Base-by-base conservation (phyloP, 1,140 invertebrate species). In the Drosophila subpulchrella region DNA sequence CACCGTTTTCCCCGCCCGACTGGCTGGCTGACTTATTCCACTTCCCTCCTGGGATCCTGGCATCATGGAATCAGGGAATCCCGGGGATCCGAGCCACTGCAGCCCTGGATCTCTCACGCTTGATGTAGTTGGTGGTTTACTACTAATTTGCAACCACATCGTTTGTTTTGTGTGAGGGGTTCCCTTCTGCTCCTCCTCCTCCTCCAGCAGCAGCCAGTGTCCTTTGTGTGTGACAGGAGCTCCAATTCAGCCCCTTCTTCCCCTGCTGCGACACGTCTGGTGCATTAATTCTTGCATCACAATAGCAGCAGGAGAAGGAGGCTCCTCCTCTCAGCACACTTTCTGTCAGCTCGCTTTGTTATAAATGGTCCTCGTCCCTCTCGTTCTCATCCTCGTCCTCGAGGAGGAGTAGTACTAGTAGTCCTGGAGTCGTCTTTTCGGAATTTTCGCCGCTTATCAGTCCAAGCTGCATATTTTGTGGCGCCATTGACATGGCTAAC, bases 81-180 rank as follows among this genome's bases (percentile, higher is more conserved):
- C 46, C 3, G 11, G 46, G 46, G 46, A 48, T n/a, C 41, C 59
- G 38, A 30, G 63, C 46, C 65, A 39, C 39, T 60, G 60, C 51
- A 70, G 61, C 46, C 50, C 53, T 58, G 58, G 61, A 75, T 67
- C 61, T 55, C 83, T 89, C 76, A 77, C 68, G 83, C 84, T 84
- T 88, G 85, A 89, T 88, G 83, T 88, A 88, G 83, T 88, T 88
- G 80, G 81, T 89, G 83, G 83, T 89, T 88, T 88, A 88, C 83
- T 88, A 88, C 83, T 88, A 88, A 88, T 88, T 88, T 88, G 83
- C 83, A 88, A 88, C 83, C 83, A 88, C 83, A 88, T 88, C 83
- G 83, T 88, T 88, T 88, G 83, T 88, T 88, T 89, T 88, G 83
- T 86, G 83, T 72, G 82, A 76, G 58, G 60, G 44, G 51, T 2